phyloP scores from a whole-genome alignment of 1,140 invertebrate species.

The Euglossa dilemma region DNA sequence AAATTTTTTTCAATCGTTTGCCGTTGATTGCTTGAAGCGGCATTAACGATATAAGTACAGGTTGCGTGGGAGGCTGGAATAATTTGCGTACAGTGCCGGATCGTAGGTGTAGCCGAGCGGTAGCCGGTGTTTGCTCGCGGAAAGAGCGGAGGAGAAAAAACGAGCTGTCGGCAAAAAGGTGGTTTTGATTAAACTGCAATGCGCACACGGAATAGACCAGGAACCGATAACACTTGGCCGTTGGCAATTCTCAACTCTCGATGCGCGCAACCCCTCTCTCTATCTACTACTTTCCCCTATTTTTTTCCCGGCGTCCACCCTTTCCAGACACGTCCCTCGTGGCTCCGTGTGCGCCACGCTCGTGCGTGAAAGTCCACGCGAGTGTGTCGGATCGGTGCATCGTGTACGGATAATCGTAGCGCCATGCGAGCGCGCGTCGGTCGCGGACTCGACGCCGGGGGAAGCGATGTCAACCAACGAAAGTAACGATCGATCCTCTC shows the following conservation, averaged over 20 bases:
- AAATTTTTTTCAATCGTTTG: neutral
- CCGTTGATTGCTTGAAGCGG: neutral
- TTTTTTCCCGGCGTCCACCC: neutral
- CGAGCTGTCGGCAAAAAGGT: neutral
- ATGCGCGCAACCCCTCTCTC: neutral
- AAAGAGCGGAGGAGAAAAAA: neutral
- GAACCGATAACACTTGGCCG: slow-evolving; percentile 33
- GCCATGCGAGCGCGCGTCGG: neutral
- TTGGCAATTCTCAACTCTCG: slow-evolving; percentile 30
- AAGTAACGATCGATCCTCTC: slow-evolving; percentile 19
- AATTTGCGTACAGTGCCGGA: neutral
- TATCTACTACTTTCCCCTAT: neutral
- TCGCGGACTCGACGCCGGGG: neutral
- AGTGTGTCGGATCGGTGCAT: neutral
- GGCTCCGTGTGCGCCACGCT: neutral
- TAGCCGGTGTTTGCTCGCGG: neutral
- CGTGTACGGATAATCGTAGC: neutral
- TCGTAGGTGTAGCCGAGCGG: neutral
- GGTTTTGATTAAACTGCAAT: slow-evolving; percentile 64
- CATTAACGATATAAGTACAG: neutral
- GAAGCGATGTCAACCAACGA: neutral
- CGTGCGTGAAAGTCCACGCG: neutral
- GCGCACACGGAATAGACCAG: slow-evolving; percentile 13
- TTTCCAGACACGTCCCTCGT: neutral
- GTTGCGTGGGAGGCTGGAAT: neutral